Base-by-base conservation (phyloP, 2,888 invertebrate species). In the Zaprionus lineosus region DNA sequence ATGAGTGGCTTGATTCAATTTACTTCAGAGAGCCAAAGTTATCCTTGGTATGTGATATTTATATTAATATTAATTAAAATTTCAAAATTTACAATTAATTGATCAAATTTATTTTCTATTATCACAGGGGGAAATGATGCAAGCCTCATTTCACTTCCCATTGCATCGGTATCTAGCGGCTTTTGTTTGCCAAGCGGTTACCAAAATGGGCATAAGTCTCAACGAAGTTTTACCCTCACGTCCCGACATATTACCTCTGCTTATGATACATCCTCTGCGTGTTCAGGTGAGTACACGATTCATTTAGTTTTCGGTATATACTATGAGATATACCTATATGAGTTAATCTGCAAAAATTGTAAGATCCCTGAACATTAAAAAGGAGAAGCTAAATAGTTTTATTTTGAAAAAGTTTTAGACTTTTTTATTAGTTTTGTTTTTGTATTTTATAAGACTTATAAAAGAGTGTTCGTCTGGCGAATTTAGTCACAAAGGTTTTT, bases 71-170 rank as follows among this genome's bases (percentile, higher is more conserved):
- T 29, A 24, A 21, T 14, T n/a, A n/a, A n/a, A n/a, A n/a, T n/a
- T n/a, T n/a, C n/a, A n/a, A n/a, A n/a, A n/a, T n/a, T n/a, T n/a
- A n/a, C n/a, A n/a, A n/a, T n/a, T 3, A 4, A 31, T 40, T 29
- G 18, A 2, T 19, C 1, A 15, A 33, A 15, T 5, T n/a, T 12
- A 9, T 5, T 15, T 29, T 2, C n/a, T n/a, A n/a, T n/a, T 63
- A 12, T 41, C 64, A n/a, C 91, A 96, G 95, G 91, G 92, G 87
- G 95, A 95, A 89, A 93, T 93, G 90, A 92, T 94, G 90, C 96
- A 97, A 92, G 95, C 98, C 60, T 97, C 98, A 43, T 99, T 99
- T 92, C 98, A 99, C 91, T 93, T 98, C 87, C 98, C 98, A 12
- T 92, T 99, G 78, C 98, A 99, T 92, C 95, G 99, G 47, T 98